Base-by-base conservation (phyloP, 2,113 vertebrate species). In the Thryonomys swinderianus region DNA sequence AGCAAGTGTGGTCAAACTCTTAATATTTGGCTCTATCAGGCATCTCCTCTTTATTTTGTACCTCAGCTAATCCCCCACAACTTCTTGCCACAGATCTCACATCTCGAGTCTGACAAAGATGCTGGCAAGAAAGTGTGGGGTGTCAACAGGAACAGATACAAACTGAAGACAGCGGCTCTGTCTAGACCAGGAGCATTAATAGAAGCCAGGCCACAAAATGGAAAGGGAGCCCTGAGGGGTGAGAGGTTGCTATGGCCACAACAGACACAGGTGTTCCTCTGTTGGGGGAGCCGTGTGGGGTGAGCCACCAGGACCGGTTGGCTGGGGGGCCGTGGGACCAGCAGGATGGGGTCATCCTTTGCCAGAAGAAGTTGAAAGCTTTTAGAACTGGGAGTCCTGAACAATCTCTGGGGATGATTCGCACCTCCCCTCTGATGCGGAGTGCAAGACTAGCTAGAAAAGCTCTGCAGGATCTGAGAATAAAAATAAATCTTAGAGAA, bases 11-110 rank as follows among this genome's bases (percentile, higher is more conserved):
- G 42, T 95, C 91, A 92, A 69, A 81, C 76, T 93, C 87, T 90
- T 71, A 61, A 74, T 55, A 73, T 86, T 86, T 96, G 83, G 84
- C 94, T 85, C 10, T 85, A 5, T 92, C 64, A 55, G 53, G 73
- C 90, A 64, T 95, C 93, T 95, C 81, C 76, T 90, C 92, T 94
- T 74, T 64, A 83, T 95, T 92, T 78, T 90, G 85, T 95, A 95
- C 80, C 96, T 94, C 85, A 34, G 45, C 85, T 96, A 96, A 96
- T 95, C 94, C 83, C 86, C 34, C 62, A 16, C 10, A 90, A 59
- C 45, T 92, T 86, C 95, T 95, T 96, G 91, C 96, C 94, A 96
- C 96, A 90, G 62, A 87, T 92, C 96, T 93, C 93, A 95, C 95
- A 79, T 94, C 69, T 73, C 48, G 42, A 89, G 91, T 51, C 51